Conservation (phyloP, 2,888 invertebrate species). For the Steinernema scapterisci region DNA sequence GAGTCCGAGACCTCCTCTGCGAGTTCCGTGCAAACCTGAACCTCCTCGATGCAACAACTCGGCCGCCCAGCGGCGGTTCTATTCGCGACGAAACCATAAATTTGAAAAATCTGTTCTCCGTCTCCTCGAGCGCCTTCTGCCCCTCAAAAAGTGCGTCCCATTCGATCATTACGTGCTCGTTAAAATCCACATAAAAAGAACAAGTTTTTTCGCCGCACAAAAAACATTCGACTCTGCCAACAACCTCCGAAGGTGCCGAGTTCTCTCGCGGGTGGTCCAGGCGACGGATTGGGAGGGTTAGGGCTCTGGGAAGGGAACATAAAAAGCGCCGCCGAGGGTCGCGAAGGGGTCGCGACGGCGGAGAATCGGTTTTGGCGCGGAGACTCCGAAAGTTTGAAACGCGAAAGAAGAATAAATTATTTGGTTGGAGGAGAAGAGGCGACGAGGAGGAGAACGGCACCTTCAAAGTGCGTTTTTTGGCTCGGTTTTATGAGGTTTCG, state of each 20-base stretch:
- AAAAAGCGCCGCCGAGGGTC: slow-evolving; percentile 29
- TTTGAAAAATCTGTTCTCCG: slow-evolving; percentile 33
- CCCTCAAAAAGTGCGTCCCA: slow-evolving; percentile 29
- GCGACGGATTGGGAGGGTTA: not conserved
- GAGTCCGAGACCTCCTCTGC: no score
- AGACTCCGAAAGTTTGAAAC: not conserved
- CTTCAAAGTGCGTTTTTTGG: slow-evolving; percentile 26
- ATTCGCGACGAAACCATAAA: slow-evolving; percentile 30
- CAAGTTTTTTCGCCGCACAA: slow-evolving; percentile 14
- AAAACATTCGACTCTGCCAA: slow-evolving; percentile 5
- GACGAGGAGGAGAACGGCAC: no score
- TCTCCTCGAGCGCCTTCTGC: slow-evolving; percentile 19
- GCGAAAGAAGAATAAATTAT: not conserved
- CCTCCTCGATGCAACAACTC: slow-evolving; percentile 4
- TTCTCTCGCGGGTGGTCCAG: slow-evolving; percentile 21
- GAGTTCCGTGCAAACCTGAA: no score
- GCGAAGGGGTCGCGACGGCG: not conserved
- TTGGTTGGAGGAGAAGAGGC: not conserved
- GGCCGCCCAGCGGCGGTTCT: not conserved
- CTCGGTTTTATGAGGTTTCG: not conserved
- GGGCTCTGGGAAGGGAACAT: slow-evolving; percentile 17
- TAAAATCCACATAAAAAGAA: slow-evolving; percentile 31
- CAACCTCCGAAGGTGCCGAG: not conserved
- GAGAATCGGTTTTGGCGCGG: slow-evolving; percentile 27
- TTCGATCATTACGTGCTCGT: slow-evolving; percentile 32